These are phyloP conservation scores for Clytia hemisphaerica DNA, from an alignment of 30 jellyfish, hydroid and myxozoan genomes.

Conservation along the genomic window DNA sequence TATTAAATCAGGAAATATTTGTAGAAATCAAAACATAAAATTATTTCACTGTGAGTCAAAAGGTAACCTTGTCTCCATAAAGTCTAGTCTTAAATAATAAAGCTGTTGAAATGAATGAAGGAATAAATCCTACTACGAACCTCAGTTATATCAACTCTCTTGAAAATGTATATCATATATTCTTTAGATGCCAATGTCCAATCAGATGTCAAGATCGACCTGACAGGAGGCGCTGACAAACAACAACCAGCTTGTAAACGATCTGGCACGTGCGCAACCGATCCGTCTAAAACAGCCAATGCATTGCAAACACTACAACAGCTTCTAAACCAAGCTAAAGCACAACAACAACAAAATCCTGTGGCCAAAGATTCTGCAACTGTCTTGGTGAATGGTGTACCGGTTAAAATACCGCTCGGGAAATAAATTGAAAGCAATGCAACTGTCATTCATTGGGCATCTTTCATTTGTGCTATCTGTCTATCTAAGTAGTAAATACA, in stretches of 20 bases:
- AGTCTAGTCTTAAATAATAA: too few species aligned
- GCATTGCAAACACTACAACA: slow-evolving; percentile 37
- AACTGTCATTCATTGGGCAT: too few species aligned
- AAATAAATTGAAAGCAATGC: slow-evolving; percentile 3
- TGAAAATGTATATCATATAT: too few species aligned
- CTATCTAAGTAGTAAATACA: too few species aligned
- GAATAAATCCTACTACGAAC: too few species aligned
- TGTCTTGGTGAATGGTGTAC: slow-evolving; percentile 72
- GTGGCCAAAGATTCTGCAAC: slow-evolving; percentile 58
- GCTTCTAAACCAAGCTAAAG: slow-evolving; percentile 3
- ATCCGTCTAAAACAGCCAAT: slow-evolving; percentile 27
- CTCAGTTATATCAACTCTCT: too few species aligned
- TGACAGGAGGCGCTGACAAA: slow-evolving; percentile 49
- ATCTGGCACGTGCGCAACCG: slow-evolving; percentile 67
- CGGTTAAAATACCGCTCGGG: slow-evolving; percentile 64
- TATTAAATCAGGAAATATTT: background rate
- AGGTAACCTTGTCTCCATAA: too few species aligned
- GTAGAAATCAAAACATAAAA: too few species aligned
- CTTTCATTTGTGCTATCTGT: too few species aligned
- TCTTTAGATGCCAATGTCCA: slow-evolving; percentile 71
- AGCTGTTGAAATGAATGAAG: too few species aligned
- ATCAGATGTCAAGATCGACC: slow-evolving; percentile 72
- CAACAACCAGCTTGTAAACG: slow-evolving; percentile 57
- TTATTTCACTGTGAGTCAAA: too few species aligned
- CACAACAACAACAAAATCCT: slow-evolving; percentile 2